Percentiles rank a stretch among this genome's conserved stretches.
These are phyloP conservation scores for Trachymyrmex septentrionalis DNA, from an alignment of 1,140 invertebrate species.

Conservation along the genomic window DNA sequence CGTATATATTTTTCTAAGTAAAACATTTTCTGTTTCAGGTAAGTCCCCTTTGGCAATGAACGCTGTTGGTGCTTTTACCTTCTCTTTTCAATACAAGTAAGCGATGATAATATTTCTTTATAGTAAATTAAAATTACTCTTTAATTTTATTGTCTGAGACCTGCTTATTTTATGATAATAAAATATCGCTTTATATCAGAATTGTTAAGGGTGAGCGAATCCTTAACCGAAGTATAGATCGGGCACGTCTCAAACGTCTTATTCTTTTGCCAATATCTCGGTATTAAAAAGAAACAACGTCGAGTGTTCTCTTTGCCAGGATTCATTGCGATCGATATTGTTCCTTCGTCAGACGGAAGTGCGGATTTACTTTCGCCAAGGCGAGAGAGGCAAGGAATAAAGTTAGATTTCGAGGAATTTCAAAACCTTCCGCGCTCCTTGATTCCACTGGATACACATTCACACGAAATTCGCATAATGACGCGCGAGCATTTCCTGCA, in stretches of 20 bases:
- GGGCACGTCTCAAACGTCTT: slow-evolving; percentile 13
- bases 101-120: slow-evolving; percentile 10
- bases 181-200: slow-evolving; percentile 12
- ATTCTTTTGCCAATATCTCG: slow-evolving; percentile 47
- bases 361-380: slow-evolving; percentile 1
- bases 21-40: slow-evolving; percentile 46
- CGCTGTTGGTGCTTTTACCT: background rate
- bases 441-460: slow-evolving; percentile 36
- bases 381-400: slow-evolving; percentile 1
- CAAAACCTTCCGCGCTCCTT: slow-evolving; percentile 19
- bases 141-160: background rate
- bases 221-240: background rate
- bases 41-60: background rate
- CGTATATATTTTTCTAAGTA: background rate
- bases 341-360: slow-evolving; percentile 22
- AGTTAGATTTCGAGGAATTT: slow-evolving; percentile 31
- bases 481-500: slow-evolving; percentile 5
- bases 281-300: slow-evolving; percentile 42
- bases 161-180: background rate
- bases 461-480: slow-evolving; percentile 29
- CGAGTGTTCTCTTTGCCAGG: background rate
- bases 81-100: slow-evolving; percentile 19
- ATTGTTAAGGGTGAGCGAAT: background rate
- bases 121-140: background rate
- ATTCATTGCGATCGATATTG: slow-evolving; percentile 38